Evolutionary conservation across 2,888 invertebrate species (phyloP).

Genomic region (Leptinotarsa rubiginosa): DNA sequence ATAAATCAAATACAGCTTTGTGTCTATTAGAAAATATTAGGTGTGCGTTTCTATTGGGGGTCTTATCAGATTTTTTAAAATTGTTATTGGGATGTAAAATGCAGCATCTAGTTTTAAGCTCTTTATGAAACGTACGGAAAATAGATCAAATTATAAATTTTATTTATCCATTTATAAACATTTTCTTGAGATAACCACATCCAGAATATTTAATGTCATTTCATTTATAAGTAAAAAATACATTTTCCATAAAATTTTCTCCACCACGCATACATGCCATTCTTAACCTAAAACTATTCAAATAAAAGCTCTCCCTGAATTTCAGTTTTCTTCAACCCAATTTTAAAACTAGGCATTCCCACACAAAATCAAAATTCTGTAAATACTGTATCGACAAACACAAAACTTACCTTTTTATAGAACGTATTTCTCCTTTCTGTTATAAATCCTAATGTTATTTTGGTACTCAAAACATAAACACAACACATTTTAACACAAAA

Average conservation of each 20-base stretch:
- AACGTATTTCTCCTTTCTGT: slow-evolving; percentile 46
- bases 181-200: too few species aligned
- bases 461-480: slow-evolving; percentile 59
- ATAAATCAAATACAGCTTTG: too few species aligned
- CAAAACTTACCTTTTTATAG: slow-evolving; percentile 48
- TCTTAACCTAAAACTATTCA: slow-evolving; percentile 13
- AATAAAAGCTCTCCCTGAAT: neutral
- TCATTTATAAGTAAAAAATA: neutral
- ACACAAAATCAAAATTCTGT: neutral
- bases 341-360: neutral
- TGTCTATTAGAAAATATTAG: too few species aligned
- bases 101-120: too few species aligned
- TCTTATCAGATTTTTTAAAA: too few species aligned
- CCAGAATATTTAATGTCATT: neutral
- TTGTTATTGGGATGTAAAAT: too few species aligned
- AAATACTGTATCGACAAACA: slow-evolving; percentile 21
- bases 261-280: slow-evolving; percentile 17
- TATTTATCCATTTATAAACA: too few species aligned
- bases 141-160: too few species aligned
- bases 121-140: too few species aligned
- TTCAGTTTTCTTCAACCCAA: neutral
- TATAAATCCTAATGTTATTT: slow-evolving; percentile 57
- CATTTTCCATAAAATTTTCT: neutral
- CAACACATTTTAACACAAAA: slow-evolving; percentile 60
- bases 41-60: too few species aligned